Evolutionary conservation across 2,888 invertebrate genomes (phyloP).

Genomic region (Ochropleura plecta): DNA sequence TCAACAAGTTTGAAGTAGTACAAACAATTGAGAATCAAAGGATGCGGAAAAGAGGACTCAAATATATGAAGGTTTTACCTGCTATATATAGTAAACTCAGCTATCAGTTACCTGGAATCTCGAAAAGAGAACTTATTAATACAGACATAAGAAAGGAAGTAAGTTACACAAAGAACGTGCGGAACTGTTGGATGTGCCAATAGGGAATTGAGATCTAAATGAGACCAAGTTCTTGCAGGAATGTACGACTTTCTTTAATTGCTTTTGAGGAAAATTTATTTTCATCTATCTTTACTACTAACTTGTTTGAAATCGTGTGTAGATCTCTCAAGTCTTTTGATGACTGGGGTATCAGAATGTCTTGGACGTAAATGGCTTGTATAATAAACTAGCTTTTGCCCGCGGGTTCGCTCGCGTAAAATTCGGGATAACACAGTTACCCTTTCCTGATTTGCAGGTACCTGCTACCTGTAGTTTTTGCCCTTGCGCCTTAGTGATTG

Average conservation of each 20-base stretch:
- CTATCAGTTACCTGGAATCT: no score
- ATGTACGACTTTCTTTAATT: conserved; percentile 26
- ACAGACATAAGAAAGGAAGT: neutral
- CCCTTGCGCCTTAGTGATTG: no score
- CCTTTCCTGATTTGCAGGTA: no score
- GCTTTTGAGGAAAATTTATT: conserved; percentile 7
- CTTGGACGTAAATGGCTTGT: neutral
- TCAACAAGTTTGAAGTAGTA: no score
- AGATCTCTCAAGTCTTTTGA: neutral
- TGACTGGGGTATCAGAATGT: neutral
- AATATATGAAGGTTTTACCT: no score
- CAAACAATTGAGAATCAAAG: no score
- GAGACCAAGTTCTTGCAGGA: conserved; percentile 18
- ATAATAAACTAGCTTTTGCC: no score
- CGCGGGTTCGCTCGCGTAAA: no score
- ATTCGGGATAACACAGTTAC: no score
- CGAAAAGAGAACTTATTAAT: neutral
- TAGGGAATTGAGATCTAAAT: conserved; percentile 26
- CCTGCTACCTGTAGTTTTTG: no score
- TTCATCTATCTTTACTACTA: neutral
- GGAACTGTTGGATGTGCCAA: neutral
- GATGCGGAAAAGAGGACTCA: no score
- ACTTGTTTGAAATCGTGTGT: neutral
- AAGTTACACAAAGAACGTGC: conserved; percentile 11
- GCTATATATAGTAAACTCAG: no score